Evolutionary conservation across 2,113 vertebrate genomes (phyloP), one percentile per base, ranked within the genome.

Genomic region (Peromyscus maniculatus): DNA sequence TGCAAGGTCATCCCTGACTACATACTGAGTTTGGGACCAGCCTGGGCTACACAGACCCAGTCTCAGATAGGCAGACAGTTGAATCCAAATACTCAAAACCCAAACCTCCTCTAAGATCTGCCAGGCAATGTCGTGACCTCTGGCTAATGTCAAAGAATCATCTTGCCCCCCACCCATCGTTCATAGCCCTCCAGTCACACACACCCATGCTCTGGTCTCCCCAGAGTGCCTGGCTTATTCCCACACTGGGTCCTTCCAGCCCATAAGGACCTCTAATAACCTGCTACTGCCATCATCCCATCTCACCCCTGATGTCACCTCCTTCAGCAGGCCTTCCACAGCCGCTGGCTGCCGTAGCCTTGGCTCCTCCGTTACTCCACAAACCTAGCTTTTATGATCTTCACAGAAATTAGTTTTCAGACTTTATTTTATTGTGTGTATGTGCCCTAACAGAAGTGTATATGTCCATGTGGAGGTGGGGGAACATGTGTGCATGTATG

Each of bases 251-350:
- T 11, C 71, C 22, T 62, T 77, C 52, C 83, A 28, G 3, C 24
- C 24, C 52, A 57, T 24, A 21, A 69, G 52, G 57, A 64, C 36
- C 57, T 67, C 52, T 3, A 36, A 22, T 39, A 43, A 59, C 17
- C 55, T 1, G 71, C 36, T 84, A 43, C 57, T n/a, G 9, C 67
- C 82, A 2, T 75, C 52, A 13, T 9, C 66, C 49, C 5, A 3
- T 49, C 62, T 91, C 12, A 21, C 39, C n/a, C 52, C 43, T 36
- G 36, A 10, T 0, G 17, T 87, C 33, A 59, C n/a, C 16, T n/a
- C 88, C 84, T 49, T 67, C 24, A 0, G 0, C 0, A 7, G 62
- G 55, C 72, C 79, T n/a, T 64, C 28, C 0, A 2, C 0, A 9
- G 62, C 36, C n/a, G 1, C 31, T 31, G 31, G 11, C 36, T n/a